Base-by-base conservation (phyloP, 2,113 vertebrate genomes). In the Sinosuthora webbiana region DNA sequence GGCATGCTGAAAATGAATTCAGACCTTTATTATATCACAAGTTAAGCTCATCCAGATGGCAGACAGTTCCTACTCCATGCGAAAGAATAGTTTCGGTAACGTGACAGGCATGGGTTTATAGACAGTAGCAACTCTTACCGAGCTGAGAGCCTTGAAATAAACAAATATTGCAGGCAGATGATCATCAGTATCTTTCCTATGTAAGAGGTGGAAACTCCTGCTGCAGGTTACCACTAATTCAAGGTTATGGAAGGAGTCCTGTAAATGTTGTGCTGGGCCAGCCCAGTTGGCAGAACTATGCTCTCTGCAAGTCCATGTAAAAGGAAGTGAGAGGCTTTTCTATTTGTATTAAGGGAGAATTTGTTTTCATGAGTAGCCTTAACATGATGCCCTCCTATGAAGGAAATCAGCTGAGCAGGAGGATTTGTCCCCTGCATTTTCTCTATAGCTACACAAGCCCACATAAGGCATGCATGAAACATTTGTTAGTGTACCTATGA, bases 11-110 rank as follows among this genome's bases (percentile, higher is more conserved):
- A 90, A 94, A 83, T 80, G 1, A 85, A 90, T 92, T 85, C 63
- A 92, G n/a, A 88, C 55, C 39, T 93, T 82, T 73, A 45, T 86
- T 77, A 9, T 45, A 63, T 80, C 75, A 33, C 62, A 87, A 91
- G 63, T 74, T 62, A 92, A 90, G 35, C 79, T 93, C n/a, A 70
- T 70, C 71, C 94, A 88, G 88, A 93, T 93, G 90, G 79, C 59
- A 83, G 71, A 74, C 55, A 67, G 56, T 55, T 93, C 75, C 68
- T 77, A 19, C 35, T 80, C 67, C 7, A 4, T 57, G 24, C 74
- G 67, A 76, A 94, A 69, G 55, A 96, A 44, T 45, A 50, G 62
- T 89, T 94, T 78, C 77, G 23, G 39, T 90, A 31, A 67, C 42
- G 68, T 83, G 39, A 42, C 55, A 81, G 33, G 59, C 75, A 62